Evolutionary conservation across 2,113 vertebrate species (phyloP), one percentile per base, ranked within the genome.

Genomic region (Calyptomena viridis): DNA sequence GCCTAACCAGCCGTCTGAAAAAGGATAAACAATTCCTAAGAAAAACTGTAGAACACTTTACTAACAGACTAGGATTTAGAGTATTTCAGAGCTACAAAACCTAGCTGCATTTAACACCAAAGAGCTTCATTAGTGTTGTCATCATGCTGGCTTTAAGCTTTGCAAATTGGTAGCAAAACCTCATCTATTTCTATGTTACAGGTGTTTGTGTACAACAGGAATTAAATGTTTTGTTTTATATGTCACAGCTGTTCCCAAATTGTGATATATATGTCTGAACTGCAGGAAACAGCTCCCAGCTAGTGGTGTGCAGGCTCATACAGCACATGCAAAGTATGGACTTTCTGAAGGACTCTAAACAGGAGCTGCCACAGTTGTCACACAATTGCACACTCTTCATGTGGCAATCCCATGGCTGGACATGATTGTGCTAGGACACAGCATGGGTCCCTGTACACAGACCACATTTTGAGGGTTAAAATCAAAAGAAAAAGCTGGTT

Each of bases 371-470:
- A n/a, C 84, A 83, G 76, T 71, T 91, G 80, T 5, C 46, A 14
- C 0, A 0, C 40, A 50, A 56, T 2, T 18, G 24, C 35, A 27
- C 18, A 35, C 8, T 12, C 18, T 20, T 49, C 21, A 35, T 0
- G 0, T 13, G n/a, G 40, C 47, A 62, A 28, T 55, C 35, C 22
- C 68, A 33, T 9, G 42, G 82, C 52, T 76, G 53, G 73, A 63
- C 33, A 17, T 0, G 6, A 59, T 9, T 37, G 40, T 58, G 28
- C 33, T 22, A 44, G 64, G 56, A 93, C 56, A 68, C 20, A 58
- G 28, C 3, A 2, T 0, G 2, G 55, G 71, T 76, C 42, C 17
- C 40, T 33, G 31, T 40, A 4, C 5, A 33, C 1, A 66, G 47
- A 90, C 5, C 6, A 11, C 31, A 33, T 14, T 77, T 11, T 33